These are phyloP conservation scores for Phocides pigmalion DNA, from an alignment of 1,140 invertebrate species.

Conservation along the genomic window DNA sequence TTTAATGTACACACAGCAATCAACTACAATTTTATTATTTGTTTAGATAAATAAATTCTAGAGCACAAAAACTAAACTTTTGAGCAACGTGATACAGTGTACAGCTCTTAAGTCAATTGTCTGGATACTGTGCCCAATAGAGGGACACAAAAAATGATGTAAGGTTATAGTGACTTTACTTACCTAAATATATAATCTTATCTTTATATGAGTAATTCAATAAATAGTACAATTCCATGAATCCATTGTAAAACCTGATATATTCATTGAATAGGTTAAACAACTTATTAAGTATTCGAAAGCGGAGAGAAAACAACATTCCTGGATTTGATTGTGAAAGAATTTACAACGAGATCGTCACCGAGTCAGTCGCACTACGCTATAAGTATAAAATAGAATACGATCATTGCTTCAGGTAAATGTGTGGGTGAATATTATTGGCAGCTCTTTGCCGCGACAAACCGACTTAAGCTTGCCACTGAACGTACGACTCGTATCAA, in stretches of 20 bases:
- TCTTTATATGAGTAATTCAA: not conserved
- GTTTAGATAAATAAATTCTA: too few species aligned
- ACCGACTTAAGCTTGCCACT: conserved; percentile 55
- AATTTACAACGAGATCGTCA: conserved; percentile 48
- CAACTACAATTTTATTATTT: too few species aligned
- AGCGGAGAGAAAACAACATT: conserved; percentile 52
- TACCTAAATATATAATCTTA: too few species aligned
- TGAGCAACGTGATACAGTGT: too few species aligned
- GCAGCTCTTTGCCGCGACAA: conserved; percentile 68
- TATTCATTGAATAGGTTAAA: conserved; percentile 17
- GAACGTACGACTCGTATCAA: conserved; percentile 51
- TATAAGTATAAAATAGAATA: conserved; percentile 72
- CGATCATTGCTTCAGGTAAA: conserved; percentile 62
- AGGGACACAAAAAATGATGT: too few species aligned
- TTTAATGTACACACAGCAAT: too few species aligned
- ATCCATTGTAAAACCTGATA: conserved; percentile 11
- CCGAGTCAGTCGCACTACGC: conserved; percentile 30
- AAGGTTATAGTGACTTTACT: too few species aligned
- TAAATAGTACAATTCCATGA: conserved; percentile 11
- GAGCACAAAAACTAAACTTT: too few species aligned
- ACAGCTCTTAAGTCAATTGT: too few species aligned
- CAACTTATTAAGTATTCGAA: conserved; percentile 42
- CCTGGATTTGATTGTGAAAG: conserved; percentile 48
- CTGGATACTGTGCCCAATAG: too few species aligned
- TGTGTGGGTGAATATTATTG: conserved; percentile 81